Percentiles rank a stretch among this genome's conserved stretches.
Conservation (phyloP, 2,888 invertebrate genomes). For the Didymodactylos carnosus region DNA sequence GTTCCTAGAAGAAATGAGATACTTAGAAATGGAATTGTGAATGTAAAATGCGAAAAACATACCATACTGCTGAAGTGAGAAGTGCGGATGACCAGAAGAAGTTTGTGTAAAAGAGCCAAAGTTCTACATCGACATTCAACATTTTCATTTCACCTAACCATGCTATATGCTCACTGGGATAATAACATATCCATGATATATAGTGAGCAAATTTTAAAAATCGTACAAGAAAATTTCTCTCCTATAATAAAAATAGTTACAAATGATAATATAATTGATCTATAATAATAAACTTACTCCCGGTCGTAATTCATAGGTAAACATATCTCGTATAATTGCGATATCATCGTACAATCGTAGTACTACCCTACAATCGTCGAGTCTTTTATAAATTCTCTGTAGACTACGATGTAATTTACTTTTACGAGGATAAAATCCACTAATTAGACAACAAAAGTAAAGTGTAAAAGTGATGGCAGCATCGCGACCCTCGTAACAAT, state of each 20-base stretch:
- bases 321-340: slow-evolving; percentile 7
- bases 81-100: slow-evolving; percentile 8
- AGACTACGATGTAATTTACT: neutral
- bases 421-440: slow-evolving; percentile 5
- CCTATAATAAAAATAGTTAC: neutral
- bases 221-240: neutral
- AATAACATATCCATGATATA: slow-evolving; percentile 5
- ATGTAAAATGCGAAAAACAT: neutral
- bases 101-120: slow-evolving; percentile 12
- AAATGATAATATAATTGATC: neutral
- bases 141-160: slow-evolving; percentile 13
- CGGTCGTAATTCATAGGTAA: neutral
- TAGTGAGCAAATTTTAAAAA: neutral
- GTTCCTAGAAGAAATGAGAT: neutral
- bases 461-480: slow-evolving; percentile 10
- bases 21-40: neutral
- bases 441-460: slow-evolving; percentile 4
- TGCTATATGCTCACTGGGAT: slow-evolving; percentile 9
- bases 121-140: neutral
- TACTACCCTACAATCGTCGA: slow-evolving; percentile 13
- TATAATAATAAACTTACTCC: neutral
- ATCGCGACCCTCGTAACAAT: slow-evolving; percentile 13
- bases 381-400: slow-evolving; percentile 1
- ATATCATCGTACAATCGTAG: slow-evolving; percentile 11
- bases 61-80: slow-evolving; percentile 6